Evolutionary conservation across 2,888 invertebrate species (phyloP), one percentile per base, ranked within the genome.

Genomic region (Calliscelio sp.): DNA sequence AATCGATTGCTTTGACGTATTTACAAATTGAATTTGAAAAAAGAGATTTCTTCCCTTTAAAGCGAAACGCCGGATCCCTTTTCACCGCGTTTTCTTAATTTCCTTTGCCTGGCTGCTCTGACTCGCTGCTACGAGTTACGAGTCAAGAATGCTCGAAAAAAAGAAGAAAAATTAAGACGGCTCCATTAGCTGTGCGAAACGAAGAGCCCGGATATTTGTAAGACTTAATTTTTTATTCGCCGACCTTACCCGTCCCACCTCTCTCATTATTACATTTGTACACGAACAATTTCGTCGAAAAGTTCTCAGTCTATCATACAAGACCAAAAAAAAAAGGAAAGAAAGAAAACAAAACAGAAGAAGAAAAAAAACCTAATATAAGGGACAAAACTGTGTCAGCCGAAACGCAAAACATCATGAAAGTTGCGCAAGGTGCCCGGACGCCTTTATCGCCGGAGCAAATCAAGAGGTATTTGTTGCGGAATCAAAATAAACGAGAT

Each of bases 401-500:
- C 61, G 32, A 61, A 63, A 61, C 0, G 51, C 18, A 24, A n/a
- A 55, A 25, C 28, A 32, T 11, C 24, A 18, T 57, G 35, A 35
- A 57, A 32, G 53, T 78, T 78, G 32, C 61, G 38, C 25, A 79
- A 71, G 61, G 38, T 68, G 41, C 32, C 49, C 41, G 65, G 59
- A 8, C 53, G 65, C 18, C 32, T 78, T 63, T 65, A 71, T 82
- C 73, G 46, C 16, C 44, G 38, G 24, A 65, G 70, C 61, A 63
- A 71, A 77, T 77, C 71, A 71, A 73, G 73, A 32, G 77, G 55
- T 75, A 82, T 78, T 77, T 82, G 82, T 82, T 71, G 44, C 57
- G 46, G 63, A 77, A 77, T 82, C 20, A 82, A 82, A 82, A 82
- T 82, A 82, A 81, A 82, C 77, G 77, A 63, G 66, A 77, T 65